Base-by-base conservation (phyloP, 2,113 vertebrate species). In the Pao palembangensis region DNA sequence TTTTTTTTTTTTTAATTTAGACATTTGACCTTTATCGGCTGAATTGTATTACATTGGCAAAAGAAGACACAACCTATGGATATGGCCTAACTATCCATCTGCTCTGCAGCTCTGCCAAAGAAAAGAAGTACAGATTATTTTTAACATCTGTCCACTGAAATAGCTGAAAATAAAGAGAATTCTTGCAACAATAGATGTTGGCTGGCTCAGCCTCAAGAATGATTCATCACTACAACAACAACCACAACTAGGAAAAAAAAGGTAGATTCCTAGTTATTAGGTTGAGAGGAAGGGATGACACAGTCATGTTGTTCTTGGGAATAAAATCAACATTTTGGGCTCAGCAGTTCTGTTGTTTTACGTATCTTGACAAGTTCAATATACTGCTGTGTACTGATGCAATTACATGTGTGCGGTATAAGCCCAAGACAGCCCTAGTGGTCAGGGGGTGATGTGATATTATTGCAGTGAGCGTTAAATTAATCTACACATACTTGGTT, bases 371-470 rank as follows among this genome's bases (percentile, higher is more conserved):
- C 68, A 65, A 58, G 53, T 79, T 88, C 60, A 67, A 80, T 48
- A 80, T 67, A 67, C 61, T 58, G 59, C 72, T 69, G 75, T 63
- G 69, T 66, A 71, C 44, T 83, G 78, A 87, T 75, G 78, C 78
- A 87, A 77, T 81, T 67, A 76, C 58, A 72, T 72, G 56, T 67
- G 69, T 69, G 68, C 4, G 48, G 58, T 69, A 70, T 74, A 82
- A 80, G 59, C 75, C 63, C 51, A 71, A 80, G 61, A 58, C 62
- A 76, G 69, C 48, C 70, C 52, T 57, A 69, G 61, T 66, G 69
- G 62, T 80, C 67, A 52, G 21, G 21, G 21, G 52, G 42, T 64
- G n/a, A 28, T 77, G 66, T 52, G 64, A 76, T 62, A 49, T 67
- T 63, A 18, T 71, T 62, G 54, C 43, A 38, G 31, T 6, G 25